Base-by-base conservation (phyloP, 2,888 invertebrate species). In the Acronicta leporina region DNA sequence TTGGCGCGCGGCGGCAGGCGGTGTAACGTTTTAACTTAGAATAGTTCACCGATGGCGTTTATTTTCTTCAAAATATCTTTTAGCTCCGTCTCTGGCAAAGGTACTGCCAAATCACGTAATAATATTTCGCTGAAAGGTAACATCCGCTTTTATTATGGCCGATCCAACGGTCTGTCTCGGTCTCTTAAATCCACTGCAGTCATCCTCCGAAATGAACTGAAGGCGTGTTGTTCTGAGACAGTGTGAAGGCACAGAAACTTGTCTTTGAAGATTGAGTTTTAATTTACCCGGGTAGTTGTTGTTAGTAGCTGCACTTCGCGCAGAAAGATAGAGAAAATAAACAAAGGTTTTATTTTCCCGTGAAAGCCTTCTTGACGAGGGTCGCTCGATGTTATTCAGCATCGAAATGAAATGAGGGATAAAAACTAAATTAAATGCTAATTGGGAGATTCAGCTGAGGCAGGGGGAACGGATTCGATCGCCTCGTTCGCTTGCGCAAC, bases 401-500 rank as follows among this genome's bases (percentile, higher is more conserved):
- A 87, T 87, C 83, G 87, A 88, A 89, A 89, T 87, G 87, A 87
- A 90, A 89, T 88, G 87, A 87, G 86, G 89, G 88, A 90, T 90
- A 90, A 91, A 88, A 89, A 90, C 88, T 89, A 88, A 90, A 91
- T 90, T 89, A 90, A 90, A 91, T 90, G 90, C 89, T 91, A 91
- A 91, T 90, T 90, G 89, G 87, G 86, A 88, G 89, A 87, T 88
- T 87, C 86, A 81, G 82, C 81, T 73, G 73, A 77, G 79, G 81
- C 80, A 79, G 77, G 75, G 70, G 71, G 65, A 79, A 77, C 75
- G 81, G 83, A 85, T 80, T 79, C 80, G 80, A 82, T 81, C 78
- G 82, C 74, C 74, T 75, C 81, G 80, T 79, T 82, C 79, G 74
- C 83, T 79, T 81, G 76, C 81, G 80, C 79, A 77, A 81, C 82